Conservation (phyloP, 2,888 invertebrate genomes). For the Pollenia griseotomentosa region DNA sequence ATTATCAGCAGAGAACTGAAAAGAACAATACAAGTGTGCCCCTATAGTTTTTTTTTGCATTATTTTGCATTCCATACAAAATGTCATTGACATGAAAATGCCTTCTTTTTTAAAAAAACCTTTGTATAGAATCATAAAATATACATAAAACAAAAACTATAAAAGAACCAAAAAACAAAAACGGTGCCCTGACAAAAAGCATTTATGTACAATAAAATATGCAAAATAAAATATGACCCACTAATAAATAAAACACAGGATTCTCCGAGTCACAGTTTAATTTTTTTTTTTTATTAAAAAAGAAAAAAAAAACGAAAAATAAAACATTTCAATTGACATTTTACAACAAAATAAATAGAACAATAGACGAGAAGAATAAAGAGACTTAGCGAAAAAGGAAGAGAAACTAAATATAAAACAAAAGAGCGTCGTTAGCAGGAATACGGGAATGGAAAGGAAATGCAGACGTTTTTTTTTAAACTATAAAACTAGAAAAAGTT, state of each 20-base stretch:
- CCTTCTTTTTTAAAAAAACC: slow-evolving; percentile 39
- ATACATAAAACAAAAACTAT: slow-evolving; percentile 2
- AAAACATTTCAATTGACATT: slow-evolving; percentile 61
- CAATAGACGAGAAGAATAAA: slow-evolving; percentile 18
- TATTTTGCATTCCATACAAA: slow-evolving; percentile 19
- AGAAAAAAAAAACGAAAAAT: not conserved
- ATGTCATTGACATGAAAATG: slow-evolving; percentile 70
- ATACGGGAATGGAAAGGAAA: slow-evolving; percentile 8
- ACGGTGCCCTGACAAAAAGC: slow-evolving; percentile 29
- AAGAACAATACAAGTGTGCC: slow-evolving; percentile 32
- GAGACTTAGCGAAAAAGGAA: not conserved
- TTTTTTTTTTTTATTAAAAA: slow-evolving; percentile 19
- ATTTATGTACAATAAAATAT: not conserved
- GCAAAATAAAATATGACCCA: slow-evolving; percentile 35
- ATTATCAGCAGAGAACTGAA: not conserved
- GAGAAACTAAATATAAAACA: not conserved
- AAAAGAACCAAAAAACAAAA: slow-evolving; percentile 15
- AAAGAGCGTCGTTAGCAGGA: not conserved
- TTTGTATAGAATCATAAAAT: slow-evolving; percentile 23
- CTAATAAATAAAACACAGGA: slow-evolving; percentile 45
- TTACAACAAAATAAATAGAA: slow-evolving; percentile 50
- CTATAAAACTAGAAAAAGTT: not conserved
- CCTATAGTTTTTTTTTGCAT: not conserved
- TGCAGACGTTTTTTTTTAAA: slow-evolving; percentile 11
- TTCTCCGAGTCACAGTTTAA: slow-evolving; percentile 9